phyloP scores from a whole-genome alignment of 1,140 invertebrate species.

The Pinna nobilis region DNA sequence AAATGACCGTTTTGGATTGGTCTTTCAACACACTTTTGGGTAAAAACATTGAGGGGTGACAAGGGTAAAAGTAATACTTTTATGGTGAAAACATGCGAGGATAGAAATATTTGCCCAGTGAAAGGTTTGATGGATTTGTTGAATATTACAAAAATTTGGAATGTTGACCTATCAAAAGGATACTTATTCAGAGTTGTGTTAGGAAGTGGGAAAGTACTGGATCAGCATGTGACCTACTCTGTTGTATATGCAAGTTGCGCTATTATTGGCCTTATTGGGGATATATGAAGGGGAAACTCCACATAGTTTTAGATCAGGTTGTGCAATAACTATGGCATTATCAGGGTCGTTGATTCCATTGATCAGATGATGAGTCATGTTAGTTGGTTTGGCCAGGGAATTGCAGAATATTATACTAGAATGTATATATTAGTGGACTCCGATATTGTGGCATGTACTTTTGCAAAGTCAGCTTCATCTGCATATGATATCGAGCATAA shows the following conservation, averaged over 20 bases:
- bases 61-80: constrained; percentile 35
- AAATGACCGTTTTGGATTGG: constrained; percentile 31
- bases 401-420: constrained; percentile 36
- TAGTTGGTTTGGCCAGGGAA: too few species aligned
- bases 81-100: constrained; percentile 37
- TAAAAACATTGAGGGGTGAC: constrained; percentile 31
- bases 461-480: too few species aligned
- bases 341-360: constrained; percentile 22
- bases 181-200: constrained; percentile 20
- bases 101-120: constrained; percentile 33
- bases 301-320: constrained; percentile 36
- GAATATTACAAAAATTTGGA: not conserved
- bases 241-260: constrained; percentile 12
- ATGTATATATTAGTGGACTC: constrained; percentile 2
- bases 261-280: not conserved
- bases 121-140: constrained; percentile 29
- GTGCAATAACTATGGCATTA: constrained; percentile 23
- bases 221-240: constrained; percentile 12
- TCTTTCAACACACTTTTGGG: constrained; percentile 38
- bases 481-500: too few species aligned
- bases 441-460: constrained; percentile 20
- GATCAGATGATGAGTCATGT: constrained; percentile 37
- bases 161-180: constrained; percentile 23
- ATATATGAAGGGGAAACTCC: constrained; percentile 28
- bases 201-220: constrained; percentile 5